Base-by-base conservation (phyloP, 2,888 invertebrate genomes). In the Parasteatoda lunata region DNA sequence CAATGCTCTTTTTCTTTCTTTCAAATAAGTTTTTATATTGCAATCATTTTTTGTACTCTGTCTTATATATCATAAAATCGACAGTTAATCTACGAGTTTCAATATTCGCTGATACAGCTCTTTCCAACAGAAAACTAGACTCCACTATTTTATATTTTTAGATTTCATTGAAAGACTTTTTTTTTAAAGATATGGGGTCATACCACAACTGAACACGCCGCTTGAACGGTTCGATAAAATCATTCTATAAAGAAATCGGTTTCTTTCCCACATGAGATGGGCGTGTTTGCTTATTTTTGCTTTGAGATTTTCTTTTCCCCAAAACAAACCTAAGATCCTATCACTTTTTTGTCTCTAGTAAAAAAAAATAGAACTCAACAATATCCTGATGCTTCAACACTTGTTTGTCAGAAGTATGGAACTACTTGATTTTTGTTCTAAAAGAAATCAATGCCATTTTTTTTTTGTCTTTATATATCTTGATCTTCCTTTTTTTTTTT, bases 371-470 rank as follows among this genome's bases (percentile, higher is more conserved):
- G 48, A 64, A 51, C 59, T 69, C 15, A 47, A 72, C 54, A 80
- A 52, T 80, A 76, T 70, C 85, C 15, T 52, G 79, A 80, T 85
- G 76, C 64, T 80, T 85, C 69, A 80, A 85, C 85, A 80, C 76
- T 85, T 85, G 85, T 85, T 85, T 79, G 76, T 79, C 79, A 79
- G 79, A 79, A 85, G 85, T 85, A 80, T 52, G 71, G 68, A 85
- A 85, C 59, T 80, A 79, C 79, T 78, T 80, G 79, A 85, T 85
- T 85, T 85, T 80, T 75, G 69, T 71, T 69, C 15, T 49, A 65
- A 80, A 59, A 68, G 52, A 80, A 68, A 77, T 71, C 49, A 65
- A 68, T 51, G 73, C 47, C 45, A 54, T 45, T 30, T 47, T 13
- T 15, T n/a, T 64, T 70, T 59, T 82, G 13, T 11, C 68, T 49